A percentile compares a stretch with the other conserved stretches of the same genome.
Evolutionary conservation across 1,140 invertebrate genomes (phyloP).

Genomic region (Drosophila pectinifera): DNA sequence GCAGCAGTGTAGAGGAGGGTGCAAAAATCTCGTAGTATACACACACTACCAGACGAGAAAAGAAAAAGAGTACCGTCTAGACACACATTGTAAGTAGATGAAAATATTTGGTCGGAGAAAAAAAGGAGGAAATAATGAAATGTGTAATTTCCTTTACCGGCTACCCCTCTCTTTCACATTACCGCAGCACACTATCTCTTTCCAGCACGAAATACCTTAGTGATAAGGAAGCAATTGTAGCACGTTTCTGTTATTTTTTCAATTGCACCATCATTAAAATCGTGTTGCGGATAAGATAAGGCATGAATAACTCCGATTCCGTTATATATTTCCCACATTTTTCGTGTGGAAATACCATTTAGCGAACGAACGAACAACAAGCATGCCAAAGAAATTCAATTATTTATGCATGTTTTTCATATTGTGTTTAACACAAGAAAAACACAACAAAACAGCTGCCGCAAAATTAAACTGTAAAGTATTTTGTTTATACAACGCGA

Average conservation of each 20-base stretch:
- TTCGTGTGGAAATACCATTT: conserved; percentile 70
- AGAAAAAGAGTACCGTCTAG: conserved; percentile 57
- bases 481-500: conserved; percentile 23
- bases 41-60: conserved; percentile 31
- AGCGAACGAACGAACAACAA: conserved; percentile 10
- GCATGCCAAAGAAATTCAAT: conserved; percentile 19
- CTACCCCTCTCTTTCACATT: background rate
- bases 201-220: conserved; percentile 16
- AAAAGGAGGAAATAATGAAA: conserved; percentile 46
- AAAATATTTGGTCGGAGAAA: conserved; percentile 55
- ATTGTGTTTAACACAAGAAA: conserved; percentile 18
- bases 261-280: conserved; percentile 65
- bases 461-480: conserved; percentile 24
- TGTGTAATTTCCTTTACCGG: conserved; percentile 23
- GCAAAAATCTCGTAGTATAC: conserved; percentile 39
- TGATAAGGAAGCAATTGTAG: conserved; percentile 52
- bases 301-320: conserved; percentile 29
- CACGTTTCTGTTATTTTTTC: conserved; percentile 40
- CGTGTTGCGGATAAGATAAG: conserved; percentile 75
- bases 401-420: conserved; percentile 24
- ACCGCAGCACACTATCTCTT: conserved; percentile 6
- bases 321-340: conserved; percentile 25
- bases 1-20: conserved; percentile 50
- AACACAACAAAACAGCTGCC: conserved; percentile 30
- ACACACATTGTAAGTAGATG: conserved; percentile 69